A percentile compares a stretch with the other conserved stretches of the same genome.
Conservation (phyloP, 2,888 invertebrate species). For the Hypomecis punctinalis region DNA sequence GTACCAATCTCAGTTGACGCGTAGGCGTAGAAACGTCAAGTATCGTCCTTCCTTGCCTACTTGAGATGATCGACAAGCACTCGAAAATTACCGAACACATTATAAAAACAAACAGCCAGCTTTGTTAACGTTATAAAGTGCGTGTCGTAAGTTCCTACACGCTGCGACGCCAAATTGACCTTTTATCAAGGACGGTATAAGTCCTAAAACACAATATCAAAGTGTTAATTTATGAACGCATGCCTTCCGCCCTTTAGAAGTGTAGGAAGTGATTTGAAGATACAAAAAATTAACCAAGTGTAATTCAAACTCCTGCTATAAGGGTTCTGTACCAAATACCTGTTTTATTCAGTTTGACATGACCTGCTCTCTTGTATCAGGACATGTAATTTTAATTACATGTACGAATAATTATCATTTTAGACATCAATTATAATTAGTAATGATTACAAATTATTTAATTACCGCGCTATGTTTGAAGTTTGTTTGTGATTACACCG, state of each 20-base stretch:
- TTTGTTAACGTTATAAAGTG: slow-evolving; percentile 65
- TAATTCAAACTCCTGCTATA: too few relatives aligned
- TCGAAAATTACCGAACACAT: slow-evolving; percentile 75
- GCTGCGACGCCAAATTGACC: slow-evolving; percentile 70
- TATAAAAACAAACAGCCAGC: slow-evolving; percentile 69
- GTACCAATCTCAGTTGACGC: slow-evolving; percentile 42
- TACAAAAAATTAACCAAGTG: slow-evolving; percentile 68
- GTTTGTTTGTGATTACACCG: too few relatives aligned
- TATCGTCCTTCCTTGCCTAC: slow-evolving; percentile 69
- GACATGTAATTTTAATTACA: too few relatives aligned
- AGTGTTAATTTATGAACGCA: slow-evolving; percentile 78
- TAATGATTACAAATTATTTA: too few relatives aligned
- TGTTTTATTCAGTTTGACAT: too few relatives aligned
- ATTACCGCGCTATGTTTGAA: too few relatives aligned
- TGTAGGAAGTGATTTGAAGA: slow-evolving; percentile 81
- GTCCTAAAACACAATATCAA: slow-evolving; percentile 64
- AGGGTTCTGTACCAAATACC: too few relatives aligned
- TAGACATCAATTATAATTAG: too few relatives aligned
- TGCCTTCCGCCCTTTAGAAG: slow-evolving; percentile 78
- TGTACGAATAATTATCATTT: too few relatives aligned
- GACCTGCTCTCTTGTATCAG: too few relatives aligned
- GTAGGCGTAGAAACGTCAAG: slow-evolving; percentile 62
- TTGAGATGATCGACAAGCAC: slow-evolving; percentile 68
- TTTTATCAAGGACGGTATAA: slow-evolving; percentile 70
- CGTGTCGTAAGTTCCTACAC: slow-evolving; percentile 70